These are phyloP conservation scores for Silurus lanzhouensis DNA, from an alignment of 2,797 vertebrate species.

Conservation along the genomic window DNA sequence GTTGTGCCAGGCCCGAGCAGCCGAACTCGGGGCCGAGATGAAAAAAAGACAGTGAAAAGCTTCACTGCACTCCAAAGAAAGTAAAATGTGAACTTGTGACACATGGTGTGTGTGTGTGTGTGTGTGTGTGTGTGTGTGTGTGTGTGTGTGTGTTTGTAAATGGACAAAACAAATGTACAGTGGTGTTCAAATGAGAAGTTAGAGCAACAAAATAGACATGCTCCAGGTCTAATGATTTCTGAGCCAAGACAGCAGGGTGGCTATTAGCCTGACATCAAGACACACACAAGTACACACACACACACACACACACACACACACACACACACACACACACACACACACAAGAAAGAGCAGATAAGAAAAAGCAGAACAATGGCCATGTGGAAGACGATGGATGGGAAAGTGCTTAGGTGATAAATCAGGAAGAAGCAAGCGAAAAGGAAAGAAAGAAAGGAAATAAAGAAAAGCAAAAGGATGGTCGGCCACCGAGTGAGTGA, in stretches of 20 bases:
- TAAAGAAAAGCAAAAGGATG: slow-evolving; percentile 39
- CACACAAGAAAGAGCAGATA: slow-evolving; percentile 45
- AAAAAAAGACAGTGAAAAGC: background rate
- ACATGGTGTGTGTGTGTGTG: background rate
- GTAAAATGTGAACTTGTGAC: background rate
- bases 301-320: background rate
- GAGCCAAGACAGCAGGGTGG: slow-evolving; percentile 32
- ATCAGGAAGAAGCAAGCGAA: slow-evolving; percentile 60
- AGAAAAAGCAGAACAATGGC: slow-evolving; percentile 60
- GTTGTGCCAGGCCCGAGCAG: background rate
- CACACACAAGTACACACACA: background rate
- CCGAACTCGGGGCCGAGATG: background rate
- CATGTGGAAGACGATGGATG: slow-evolving; percentile 57
- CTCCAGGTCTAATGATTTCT: slow-evolving; percentile 43
- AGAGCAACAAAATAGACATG: slow-evolving; percentile 60
- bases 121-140: background rate
- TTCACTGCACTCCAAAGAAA: background rate
- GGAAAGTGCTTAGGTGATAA: slow-evolving; percentile 59
- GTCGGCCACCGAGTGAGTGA: slow-evolving; percentile 12
- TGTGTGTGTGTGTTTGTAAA: background rate
- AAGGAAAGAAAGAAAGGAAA: slow-evolving; percentile 46
- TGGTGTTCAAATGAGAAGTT: slow-evolving; percentile 57
- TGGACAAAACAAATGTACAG: slow-evolving; percentile 50
- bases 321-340: background rate
- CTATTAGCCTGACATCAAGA: slow-evolving; percentile 1